A percentile compares a stretch with the other conserved stretches of the same genome.
phyloP scores from a whole-genome alignment of 2,113 vertebrate species.

The Microcebus griseorufus region DNA sequence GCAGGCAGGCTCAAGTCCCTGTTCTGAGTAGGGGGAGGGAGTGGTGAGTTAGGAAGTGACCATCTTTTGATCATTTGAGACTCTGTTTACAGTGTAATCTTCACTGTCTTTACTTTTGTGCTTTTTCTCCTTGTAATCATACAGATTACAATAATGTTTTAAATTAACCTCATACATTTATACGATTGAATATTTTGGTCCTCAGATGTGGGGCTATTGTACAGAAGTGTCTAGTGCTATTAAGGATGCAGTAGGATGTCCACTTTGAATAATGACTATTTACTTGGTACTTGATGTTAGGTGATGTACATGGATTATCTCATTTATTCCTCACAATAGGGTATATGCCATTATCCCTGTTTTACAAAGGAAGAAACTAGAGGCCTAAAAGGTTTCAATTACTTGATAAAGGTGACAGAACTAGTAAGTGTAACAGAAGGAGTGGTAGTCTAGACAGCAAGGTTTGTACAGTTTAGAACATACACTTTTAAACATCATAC shows the following conservation, averaged over 20 bases:
- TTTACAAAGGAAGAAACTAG: neutral
- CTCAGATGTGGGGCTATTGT: neutral
- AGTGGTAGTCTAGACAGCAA: neutral
- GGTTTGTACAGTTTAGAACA: neutral
- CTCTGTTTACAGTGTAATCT: neutral
- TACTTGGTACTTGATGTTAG: fast-evolving
- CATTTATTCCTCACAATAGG: neutral
- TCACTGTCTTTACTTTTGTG: neutral
- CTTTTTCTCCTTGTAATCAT: neutral
- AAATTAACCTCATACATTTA: neutral
- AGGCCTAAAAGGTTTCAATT: neutral
- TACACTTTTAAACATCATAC: neutral
- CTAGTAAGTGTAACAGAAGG: too few species aligned
- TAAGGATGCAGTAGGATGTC: neutral
- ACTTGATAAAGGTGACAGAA: neutral
- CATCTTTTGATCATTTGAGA: neutral
- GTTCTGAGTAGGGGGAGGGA: too few species aligned
- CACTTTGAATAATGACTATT: neutral
- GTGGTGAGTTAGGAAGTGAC: neutral
- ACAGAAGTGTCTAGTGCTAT: neutral
- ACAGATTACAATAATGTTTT: neutral
- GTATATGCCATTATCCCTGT: too few species aligned
- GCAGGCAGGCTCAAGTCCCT: fast-evolving
- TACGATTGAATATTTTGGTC: neutral
- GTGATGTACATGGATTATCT: neutral